A percentile compares a stretch with the other conserved stretches of the same genome.
phyloP scores from a whole-genome alignment of 2,888 invertebrate genomes.

The Himalopsyche anomala region DNA sequence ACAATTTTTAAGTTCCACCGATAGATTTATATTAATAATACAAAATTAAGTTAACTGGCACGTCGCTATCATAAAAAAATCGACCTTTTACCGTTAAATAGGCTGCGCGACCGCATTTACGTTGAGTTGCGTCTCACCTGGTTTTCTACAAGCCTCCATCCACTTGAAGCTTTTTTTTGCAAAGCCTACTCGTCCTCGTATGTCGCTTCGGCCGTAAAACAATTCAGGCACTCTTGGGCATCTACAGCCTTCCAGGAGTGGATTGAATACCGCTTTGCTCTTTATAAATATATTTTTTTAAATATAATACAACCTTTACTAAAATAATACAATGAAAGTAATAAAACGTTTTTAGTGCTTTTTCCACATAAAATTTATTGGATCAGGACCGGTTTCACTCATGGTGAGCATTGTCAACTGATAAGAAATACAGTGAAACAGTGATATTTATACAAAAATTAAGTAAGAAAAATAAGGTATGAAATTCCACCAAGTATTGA shows the following conservation, averaged over 20 bases:
- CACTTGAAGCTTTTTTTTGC: slow-evolving; percentile 7
- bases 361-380: too few species aligned
- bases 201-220: slow-evolving; percentile 38
- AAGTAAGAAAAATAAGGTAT: too few species aligned
- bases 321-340: too few species aligned
- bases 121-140: slow-evolving; percentile 5
- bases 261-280: neutral
- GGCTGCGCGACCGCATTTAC: neutral
- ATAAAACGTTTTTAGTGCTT: too few species aligned
- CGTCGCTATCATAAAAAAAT: slow-evolving; percentile 12
- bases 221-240: slow-evolving; percentile 33
- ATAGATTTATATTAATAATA: slow-evolving; percentile 30
- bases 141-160: slow-evolving; percentile 39
- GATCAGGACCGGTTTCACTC: too few species aligned
- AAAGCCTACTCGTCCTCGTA: slow-evolving; percentile 36
- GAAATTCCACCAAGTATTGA: too few species aligned
- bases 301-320: too few species aligned
- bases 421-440: too few species aligned
- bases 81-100: slow-evolving; percentile 4
- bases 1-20: neutral
- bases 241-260: slow-evolving; percentile 32
- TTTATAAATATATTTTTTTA: too few species aligned
- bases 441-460: too few species aligned
- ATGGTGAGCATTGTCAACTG: too few species aligned
- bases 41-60: neutral